Base-by-base conservation (phyloP, 2,888 invertebrate genomes). In the Helicoverpa assulta region DNA sequence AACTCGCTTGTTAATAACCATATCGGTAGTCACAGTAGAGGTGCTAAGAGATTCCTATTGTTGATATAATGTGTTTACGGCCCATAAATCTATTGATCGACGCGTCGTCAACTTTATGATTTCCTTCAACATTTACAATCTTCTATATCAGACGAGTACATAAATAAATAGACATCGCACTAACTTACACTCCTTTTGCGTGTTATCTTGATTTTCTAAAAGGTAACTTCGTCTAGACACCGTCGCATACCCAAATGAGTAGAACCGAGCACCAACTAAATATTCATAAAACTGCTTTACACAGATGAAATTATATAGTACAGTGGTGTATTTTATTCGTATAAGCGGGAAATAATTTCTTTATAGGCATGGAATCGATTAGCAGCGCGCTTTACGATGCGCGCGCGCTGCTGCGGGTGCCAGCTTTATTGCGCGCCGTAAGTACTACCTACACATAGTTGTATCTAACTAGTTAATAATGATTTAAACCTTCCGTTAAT, bases 281-380 rank as follows among this genome's bases (percentile, higher is more conserved):
- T 75, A 64, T 71, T 80, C 64, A 76, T 84, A 82, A 85, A 81
- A 56, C 72, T 70, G 62, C 71, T 76, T 72, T 72, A 67, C 72
- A 65, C 73, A 78, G 82, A 84, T 84, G 62, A 81, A 87, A 85
- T 88, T 85, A 85, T 82, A 84, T 80, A 69, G 69, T 74, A 79
- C 76, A 72, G 66, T 54, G 61, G 69, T 76, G 80, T 85, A 82
- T 83, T 85, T 84, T 83, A 85, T 82, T 80, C 80, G 82, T 81
- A 82, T 83, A 83, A 83, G 82, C 85, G 85, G 88, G 85, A 88
- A 89, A 88, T 89, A 85, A 89, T 89, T 89, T 89, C 87, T 88
- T 88, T 89, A 89, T 87, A 87, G 87, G 81, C 90, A 82, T 89
- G 75, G 86, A 89, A 90, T 90, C 90, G 89, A 90, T 91, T 90